These are phyloP conservation scores for Lepus townsendii DNA, from an alignment of 2,797 vertebrate genomes.

Conservation along the genomic window DNA sequence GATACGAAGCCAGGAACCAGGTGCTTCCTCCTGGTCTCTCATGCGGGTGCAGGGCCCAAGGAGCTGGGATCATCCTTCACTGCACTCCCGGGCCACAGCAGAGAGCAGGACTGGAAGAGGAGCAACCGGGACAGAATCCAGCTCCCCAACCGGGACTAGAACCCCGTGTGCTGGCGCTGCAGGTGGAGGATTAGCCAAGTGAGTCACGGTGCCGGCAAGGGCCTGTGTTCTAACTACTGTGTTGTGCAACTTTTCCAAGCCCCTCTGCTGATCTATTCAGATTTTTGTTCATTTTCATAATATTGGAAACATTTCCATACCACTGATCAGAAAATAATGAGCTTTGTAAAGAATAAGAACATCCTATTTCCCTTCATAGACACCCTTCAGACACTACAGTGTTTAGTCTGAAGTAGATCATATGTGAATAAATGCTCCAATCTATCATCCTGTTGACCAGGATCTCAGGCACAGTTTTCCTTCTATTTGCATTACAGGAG, in stretches of 20 bases:
- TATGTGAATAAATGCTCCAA: not conserved
- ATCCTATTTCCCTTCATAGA: not conserved
- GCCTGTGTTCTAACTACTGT: not conserved
- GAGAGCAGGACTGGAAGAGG: no score
- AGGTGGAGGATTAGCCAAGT: no score
- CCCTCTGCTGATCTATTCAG: not conserved
- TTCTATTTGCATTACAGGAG: not conserved
- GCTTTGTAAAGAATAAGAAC: not conserved
- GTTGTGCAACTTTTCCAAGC: not conserved
- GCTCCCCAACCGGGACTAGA: no score
- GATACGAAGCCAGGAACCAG: no score
- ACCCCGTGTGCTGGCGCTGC: no score
- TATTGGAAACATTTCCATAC: not conserved
- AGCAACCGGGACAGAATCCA: no score
- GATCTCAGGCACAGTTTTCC: not conserved
- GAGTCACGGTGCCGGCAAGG: no score
- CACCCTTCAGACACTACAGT: not conserved
- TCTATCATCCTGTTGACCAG: not conserved
- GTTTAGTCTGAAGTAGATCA: not conserved
- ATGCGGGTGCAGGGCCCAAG: no score
- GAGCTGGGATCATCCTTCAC: no score
- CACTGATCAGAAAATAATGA: not conserved
- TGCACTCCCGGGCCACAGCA: no score
- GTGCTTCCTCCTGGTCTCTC: no score
- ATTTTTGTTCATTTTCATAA: not conserved